These are phyloP conservation scores for Machimus rusticus DNA, from an alignment of 2,888 invertebrate genomes.

Conservation along the genomic window DNA sequence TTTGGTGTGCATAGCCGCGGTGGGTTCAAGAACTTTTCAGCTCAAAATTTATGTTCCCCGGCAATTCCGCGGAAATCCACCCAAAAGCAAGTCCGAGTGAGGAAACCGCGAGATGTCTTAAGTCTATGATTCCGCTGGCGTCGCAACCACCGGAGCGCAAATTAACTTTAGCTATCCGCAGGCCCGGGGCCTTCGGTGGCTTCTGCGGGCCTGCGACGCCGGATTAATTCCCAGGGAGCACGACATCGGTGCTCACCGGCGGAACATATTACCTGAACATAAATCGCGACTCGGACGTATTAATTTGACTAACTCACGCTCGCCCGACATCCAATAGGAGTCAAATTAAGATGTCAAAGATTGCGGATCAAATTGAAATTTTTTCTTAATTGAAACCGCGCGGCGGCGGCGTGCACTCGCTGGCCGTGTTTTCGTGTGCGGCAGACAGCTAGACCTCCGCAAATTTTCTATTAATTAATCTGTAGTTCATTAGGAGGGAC, in stretches of 20 bases:
- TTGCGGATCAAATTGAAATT: constrained; percentile 46
- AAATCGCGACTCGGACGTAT: constrained; percentile 40
- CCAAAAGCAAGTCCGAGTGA: not conserved
- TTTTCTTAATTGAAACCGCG: constrained; percentile 46
- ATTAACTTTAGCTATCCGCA: not conserved
- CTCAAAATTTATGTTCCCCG: not conserved
- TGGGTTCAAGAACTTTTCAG: not conserved
- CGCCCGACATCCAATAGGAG: constrained; percentile 38
- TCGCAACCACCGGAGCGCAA: not conserved
- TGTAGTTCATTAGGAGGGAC: constrained; percentile 40
- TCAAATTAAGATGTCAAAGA: constrained; percentile 48
- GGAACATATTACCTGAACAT: constrained; percentile 43
- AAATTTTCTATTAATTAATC: constrained; percentile 45
- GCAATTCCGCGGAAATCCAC: not conserved
- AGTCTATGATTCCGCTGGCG: not conserved
- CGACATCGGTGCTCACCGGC: constrained; percentile 44
- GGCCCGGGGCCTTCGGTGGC: not conserved
- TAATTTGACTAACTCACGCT: constrained; percentile 48
- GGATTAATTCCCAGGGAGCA: constrained; percentile 43
- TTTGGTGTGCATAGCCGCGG: not conserved
- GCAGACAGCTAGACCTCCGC: constrained; percentile 40
- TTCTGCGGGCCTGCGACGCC: not conserved
- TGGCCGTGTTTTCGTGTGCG: constrained; percentile 25
- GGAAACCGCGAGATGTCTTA: not conserved
- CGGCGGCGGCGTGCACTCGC: not conserved